Evolutionary conservation across 2,113 vertebrate genomes (phyloP), one percentile per base, ranked within the genome.

Genomic region (Tetrax tetrax): DNA sequence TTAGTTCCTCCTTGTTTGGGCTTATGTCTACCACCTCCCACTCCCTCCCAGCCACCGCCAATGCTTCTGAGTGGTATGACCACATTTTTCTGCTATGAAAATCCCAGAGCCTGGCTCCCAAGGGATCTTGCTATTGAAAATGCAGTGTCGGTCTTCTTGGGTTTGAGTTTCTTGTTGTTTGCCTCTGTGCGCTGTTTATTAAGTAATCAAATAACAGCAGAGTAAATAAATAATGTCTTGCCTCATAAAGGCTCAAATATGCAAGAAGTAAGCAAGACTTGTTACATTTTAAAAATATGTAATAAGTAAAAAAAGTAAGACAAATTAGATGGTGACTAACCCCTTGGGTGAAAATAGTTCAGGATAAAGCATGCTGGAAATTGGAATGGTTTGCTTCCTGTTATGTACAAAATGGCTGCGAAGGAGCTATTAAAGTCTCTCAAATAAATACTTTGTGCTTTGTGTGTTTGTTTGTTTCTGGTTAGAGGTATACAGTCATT

Each of bases 391-490:
- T 92, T 91, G 61, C 61, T 95, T 96, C 91, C 83, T 95, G 69
- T 92, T 91, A 54, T 68, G 77, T 57, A 87, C 86, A 92, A 94
- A 94, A 97, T 91, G 89, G 84, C 61, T 96, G 96, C 87, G 74
- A 91, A 95, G 56, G 83, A 90, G 80, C 77, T 96, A 91, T 82
- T 76, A 95, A 96, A 94, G 79, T 63, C 68, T 79, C 66, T 54
- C 87, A 95, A 83, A 91, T 38, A 96, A 95, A 95, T 63, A 85
- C 41, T 43, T 43, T 86, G 75, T 12, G 89, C 93, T 88, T 90
- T 91, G 82, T 87, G 91, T 95, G 91, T 96, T 96, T 97, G 89
- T 96, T 97, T 96, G 95, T 93, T 96, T 96, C 92, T 89, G 87
- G 82, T 93, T 93, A 88, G 95, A 96, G 93, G 90, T 96, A 93